A percentile compares a stretch with the other conserved stretches of the same genome.
Conservation (phyloP, 2,888 invertebrate species). For the Cosmopolites sordidus region DNA sequence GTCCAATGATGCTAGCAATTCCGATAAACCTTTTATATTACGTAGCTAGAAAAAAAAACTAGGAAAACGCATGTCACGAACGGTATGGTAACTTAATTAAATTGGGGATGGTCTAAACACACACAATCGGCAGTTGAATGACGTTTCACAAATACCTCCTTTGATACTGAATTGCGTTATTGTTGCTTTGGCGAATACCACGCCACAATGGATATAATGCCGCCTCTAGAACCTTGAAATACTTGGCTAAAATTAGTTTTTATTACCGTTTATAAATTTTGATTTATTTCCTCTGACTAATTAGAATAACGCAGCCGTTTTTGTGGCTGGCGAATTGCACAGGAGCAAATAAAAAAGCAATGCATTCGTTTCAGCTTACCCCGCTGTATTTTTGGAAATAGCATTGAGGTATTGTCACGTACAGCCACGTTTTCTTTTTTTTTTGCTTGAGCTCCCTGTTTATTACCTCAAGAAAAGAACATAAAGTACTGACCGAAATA, state of each 20-base stretch:
- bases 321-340: constrained; percentile 13
- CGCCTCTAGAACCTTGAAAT: constrained; percentile 6
- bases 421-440: not conserved
- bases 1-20: too few species aligned
- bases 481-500: too few species aligned
- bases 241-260: constrained; percentile 13
- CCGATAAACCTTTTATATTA: too few species aligned
- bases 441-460: too few species aligned
- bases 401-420: constrained; percentile 6
- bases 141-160: constrained; percentile 25
- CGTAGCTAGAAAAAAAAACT: too few species aligned
- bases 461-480: too few species aligned
- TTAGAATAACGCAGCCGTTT: constrained; percentile 17
- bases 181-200: constrained; percentile 15
- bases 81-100: constrained; percentile 21
- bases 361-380: constrained; percentile 9
- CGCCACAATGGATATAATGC: constrained; percentile 8
- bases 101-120: constrained; percentile 15
- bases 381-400: constrained; percentile 8
- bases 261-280: constrained; percentile 17
- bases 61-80: constrained; percentile 19
- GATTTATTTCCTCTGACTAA: constrained; percentile 19
- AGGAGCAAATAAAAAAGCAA: constrained; percentile 5
- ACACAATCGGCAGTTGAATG: constrained; percentile 14
- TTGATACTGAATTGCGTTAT: constrained; percentile 19